Evolutionary conservation across 30 jellyfish, hydroid and myxozoan species (phyloP), one percentile per base, ranked within the genome.

Genomic region (Hydractinia echinata): DNA sequence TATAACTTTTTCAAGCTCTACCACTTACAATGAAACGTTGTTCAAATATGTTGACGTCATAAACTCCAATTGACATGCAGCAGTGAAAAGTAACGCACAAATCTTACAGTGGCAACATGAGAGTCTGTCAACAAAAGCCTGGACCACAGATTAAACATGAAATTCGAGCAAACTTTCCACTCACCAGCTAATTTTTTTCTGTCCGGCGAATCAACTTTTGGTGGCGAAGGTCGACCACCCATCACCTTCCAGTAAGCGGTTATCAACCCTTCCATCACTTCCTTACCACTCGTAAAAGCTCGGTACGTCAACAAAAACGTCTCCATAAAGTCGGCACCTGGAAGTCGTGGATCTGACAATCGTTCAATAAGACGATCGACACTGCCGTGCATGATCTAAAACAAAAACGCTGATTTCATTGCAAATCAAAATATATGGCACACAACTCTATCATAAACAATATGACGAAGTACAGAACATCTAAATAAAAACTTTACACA

Each of bases 311-410:
- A 83, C 51, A 91, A 66, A 79, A 91, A 91, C 61, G 98, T 91
- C 55, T 91, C 98, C 95, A 88, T 91, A 54, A 79, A 91, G 51
- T 91, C 98, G 44, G 95, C 84, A n/a, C 96, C 98, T 8, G 98
- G 98, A 8, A 91, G 81, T 13, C 98, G 86, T 8, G 98, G 98
- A 67, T 91, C 98, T n/a, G 84, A 89, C 64, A 91, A 83, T 64
- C 98, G 71, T 61, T 91, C 98, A 10, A 91, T 78, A 85, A 91
- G 87, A 49, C 98, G 86, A 54, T 86, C 95, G 8, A 91, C 88
- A 76, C 98, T 91, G 54, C 96, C 98, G 53, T 79, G 85, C 81
- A 78, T 84, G 77, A 91, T 91, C 98, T 91, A 85, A 78, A 86
- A 81, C 18, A 67, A 88, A 51, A 77, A 13, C 44, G 44, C 44